Evolutionary conservation across 1,140 invertebrate species (phyloP).

Genomic region (Marisa cornuarietis): DNA sequence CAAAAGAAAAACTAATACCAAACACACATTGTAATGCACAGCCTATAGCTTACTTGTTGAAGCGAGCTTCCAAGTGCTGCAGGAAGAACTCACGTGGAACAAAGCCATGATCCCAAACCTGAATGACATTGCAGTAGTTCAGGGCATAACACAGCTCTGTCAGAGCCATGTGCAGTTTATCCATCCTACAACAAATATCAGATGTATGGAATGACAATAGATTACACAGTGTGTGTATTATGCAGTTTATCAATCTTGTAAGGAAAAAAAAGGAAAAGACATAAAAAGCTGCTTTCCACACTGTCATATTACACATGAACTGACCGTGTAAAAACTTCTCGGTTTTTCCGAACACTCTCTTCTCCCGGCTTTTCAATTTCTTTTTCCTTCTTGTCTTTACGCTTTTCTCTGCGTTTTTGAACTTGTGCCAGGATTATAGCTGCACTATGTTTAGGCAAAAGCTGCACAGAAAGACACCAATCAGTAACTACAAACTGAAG

Average conservation of each 20-base stretch:
- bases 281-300: no score
- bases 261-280: no score
- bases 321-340: constrained; percentile 10
- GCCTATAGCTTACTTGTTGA: constrained; percentile 65
- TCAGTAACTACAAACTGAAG: no score
- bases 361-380: constrained; percentile 76
- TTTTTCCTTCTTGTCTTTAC: constrained; percentile 55
- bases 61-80: constrained; percentile 92
- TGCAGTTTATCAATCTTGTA: no score
- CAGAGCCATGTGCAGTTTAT: constrained; percentile 97
- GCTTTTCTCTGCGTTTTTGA: constrained; percentile 54
- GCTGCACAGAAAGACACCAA: constrained; percentile 50
- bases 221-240: no score
- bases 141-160: constrained; percentile 97
- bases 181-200: constrained; percentile 77
- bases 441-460: constrained; percentile 95
- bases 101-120: constrained; percentile 99
- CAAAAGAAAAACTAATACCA: neutral
- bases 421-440: constrained; percentile 79
- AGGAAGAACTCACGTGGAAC: constrained; percentile 96
- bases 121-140: constrained; percentile 95
- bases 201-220: no score
- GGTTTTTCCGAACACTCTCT: constrained; percentile 94
- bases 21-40: neutral
- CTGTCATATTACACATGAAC: neutral